These are phyloP conservation scores for Actenoides hombroni DNA, from an alignment of 2,113 vertebrate genomes.

Conservation along the genomic window DNA sequence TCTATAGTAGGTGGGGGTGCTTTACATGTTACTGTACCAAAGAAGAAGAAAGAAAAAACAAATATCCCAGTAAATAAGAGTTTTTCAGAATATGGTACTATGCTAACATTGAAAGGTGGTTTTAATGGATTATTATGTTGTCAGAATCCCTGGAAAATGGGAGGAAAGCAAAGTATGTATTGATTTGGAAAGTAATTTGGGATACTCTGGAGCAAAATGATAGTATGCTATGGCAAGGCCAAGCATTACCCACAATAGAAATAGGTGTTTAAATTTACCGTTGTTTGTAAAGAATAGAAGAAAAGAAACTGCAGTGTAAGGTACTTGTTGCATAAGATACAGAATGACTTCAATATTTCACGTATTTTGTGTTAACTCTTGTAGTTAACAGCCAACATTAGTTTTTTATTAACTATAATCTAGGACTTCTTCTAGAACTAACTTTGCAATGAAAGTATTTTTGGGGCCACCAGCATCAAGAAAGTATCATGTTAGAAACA, in stretches of 20 bases:
- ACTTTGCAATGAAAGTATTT: background rate
- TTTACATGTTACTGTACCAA: background rate
- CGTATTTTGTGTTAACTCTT: background rate
- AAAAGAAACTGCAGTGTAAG: fast-evolving
- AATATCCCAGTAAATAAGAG: background rate
- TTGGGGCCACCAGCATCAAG: background rate
- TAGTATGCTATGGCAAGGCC: background rate
- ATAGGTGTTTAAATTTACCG: background rate
- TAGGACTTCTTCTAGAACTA: background rate
- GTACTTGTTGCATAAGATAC: background rate
- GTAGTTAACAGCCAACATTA: background rate
- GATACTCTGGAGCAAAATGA: background rate
- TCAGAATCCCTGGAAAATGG: background rate
- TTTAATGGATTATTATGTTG: background rate
- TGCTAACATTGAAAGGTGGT: background rate
- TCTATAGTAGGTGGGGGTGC: background rate
- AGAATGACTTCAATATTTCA: background rate
- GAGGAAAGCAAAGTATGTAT: background rate
- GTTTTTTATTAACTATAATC: background rate
- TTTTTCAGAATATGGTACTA: background rate
- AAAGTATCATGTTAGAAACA: background rate
- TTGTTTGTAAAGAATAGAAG: background rate
- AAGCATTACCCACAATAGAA: background rate
- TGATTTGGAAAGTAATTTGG: background rate
- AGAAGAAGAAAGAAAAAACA: background rate